These are phyloP conservation scores for Uria aalge DNA, from an alignment of 2,113 vertebrate species.

Conservation along the genomic window DNA sequence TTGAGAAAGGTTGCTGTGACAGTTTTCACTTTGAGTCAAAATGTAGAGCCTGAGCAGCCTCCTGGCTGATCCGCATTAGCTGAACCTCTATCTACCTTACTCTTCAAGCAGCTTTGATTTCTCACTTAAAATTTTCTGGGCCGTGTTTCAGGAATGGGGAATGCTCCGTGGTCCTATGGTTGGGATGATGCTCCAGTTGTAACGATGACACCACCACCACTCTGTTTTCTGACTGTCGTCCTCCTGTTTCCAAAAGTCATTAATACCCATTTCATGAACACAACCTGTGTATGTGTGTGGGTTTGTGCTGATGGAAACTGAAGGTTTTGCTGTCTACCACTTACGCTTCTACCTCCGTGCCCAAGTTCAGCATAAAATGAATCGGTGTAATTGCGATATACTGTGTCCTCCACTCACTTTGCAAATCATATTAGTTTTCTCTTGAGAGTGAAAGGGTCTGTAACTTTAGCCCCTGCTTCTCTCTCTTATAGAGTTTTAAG, in stretches of 20 bases:
- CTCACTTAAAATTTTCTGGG: not conserved
- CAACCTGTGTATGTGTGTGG: not conserved
- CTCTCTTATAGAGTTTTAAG: not conserved
- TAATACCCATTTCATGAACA: not conserved
- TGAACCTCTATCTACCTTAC: not conserved
- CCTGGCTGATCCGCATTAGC: not conserved
- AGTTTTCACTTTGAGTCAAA: not conserved
- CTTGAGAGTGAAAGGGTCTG: not conserved
- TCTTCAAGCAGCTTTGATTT: not conserved
- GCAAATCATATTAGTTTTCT: not conserved
- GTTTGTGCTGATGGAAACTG: not conserved
- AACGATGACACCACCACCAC: not conserved
- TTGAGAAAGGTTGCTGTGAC: not conserved
- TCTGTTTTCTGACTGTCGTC: not conserved
- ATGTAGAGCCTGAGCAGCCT: not conserved
- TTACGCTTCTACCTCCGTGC: not conserved
- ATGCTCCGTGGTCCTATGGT: accelerated
- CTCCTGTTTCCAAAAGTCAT: not conserved
- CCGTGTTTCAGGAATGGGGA: accelerated
- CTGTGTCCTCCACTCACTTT: not conserved
- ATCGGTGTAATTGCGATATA: not conserved
- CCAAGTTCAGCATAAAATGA: not conserved
- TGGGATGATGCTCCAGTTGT: not conserved
- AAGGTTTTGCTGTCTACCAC: not conserved
- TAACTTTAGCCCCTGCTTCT: not conserved